Evolutionary conservation across 2,888 invertebrate species (phyloP).

Genomic region (Brachypterus glaber): DNA sequence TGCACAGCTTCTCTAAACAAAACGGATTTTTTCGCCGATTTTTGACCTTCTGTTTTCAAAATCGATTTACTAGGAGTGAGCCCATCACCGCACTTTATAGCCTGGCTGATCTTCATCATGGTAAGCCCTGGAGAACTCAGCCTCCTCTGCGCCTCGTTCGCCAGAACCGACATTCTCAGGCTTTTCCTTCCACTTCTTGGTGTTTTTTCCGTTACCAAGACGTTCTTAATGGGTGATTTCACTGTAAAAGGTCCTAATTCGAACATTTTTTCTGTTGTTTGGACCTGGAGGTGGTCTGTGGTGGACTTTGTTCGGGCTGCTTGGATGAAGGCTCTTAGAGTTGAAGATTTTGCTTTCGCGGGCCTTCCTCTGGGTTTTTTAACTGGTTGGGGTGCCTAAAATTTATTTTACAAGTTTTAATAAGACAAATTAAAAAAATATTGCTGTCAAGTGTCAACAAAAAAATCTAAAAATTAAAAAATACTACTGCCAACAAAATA

Average conservation of each 20-base stretch:
- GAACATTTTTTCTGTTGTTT: slow-evolving; percentile 3
- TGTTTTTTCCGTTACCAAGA: background rate
- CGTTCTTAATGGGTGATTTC: background rate
- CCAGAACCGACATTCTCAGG: slow-evolving; percentile 15
- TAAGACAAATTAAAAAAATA: no score
- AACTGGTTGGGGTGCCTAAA: background rate
- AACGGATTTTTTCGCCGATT: slow-evolving; percentile 24
- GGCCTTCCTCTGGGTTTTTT: slow-evolving; percentile 17
- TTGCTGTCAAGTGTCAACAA: no score
- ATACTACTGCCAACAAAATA: no score
- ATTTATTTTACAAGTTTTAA: no score
- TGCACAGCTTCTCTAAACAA: slow-evolving; percentile 20
- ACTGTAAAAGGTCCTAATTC: slow-evolving; percentile 5
- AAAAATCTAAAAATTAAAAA: no score
- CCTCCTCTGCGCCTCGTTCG: slow-evolving; percentile 8
- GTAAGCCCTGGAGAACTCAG: slow-evolving; percentile 26
- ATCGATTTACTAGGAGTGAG: slow-evolving; percentile 28
- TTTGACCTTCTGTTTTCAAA: slow-evolving; percentile 22
- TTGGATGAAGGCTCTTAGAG: slow-evolving; percentile 28
- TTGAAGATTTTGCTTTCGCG: slow-evolving; percentile 19
- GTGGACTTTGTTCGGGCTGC: slow-evolving; percentile 24
- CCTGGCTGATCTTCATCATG: slow-evolving; percentile 28
- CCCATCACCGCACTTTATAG: slow-evolving; percentile 23
- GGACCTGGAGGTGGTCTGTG: slow-evolving; percentile 10
- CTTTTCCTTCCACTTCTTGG: slow-evolving; percentile 13